Evolutionary conservation across 1,140 invertebrate species (phyloP), one percentile per base, ranked within the genome.

Genomic region (Drosophila bocki): DNA sequence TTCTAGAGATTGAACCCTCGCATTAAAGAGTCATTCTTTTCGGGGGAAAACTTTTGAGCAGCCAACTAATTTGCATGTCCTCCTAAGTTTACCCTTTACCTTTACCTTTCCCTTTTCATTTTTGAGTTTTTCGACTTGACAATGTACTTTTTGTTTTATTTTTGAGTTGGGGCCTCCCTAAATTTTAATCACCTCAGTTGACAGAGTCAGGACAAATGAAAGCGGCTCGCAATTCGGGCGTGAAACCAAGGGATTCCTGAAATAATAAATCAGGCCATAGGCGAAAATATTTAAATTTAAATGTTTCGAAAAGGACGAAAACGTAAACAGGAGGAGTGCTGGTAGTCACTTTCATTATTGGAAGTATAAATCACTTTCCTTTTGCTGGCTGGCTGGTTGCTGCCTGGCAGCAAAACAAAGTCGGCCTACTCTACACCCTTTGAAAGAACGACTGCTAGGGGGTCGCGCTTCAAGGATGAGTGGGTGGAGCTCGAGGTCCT

Each of bases 211-310:
- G 83, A 70, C 83, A 86, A 86, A 86, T 88, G 70, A 84, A 84
- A 75, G 78, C 68, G 84, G 72, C 67, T 68, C 61, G 80, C 79
- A 29, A 59, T 54, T 88, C 80, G 81, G 74, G 58, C 84, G 69
- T 88, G 63, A 87, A 86, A 88, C 84, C 58, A 56, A 45, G 50
- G 60, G 42, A 78, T 53, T 56, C 33, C 32, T 37, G 45, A 61
- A 64, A 80, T 56, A 85, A 90, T 90, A 88, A 88, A 88, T 90
- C 81, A 90, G 62, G 60, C 81, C 85, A 88, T 90, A 91, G 86
- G 88, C 70, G 75, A 87, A 84, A 90, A 90, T 90, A 90, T 90
- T 90, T 90, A 90, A 90, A 90, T 90, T 90, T 90, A 90, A 90
- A 90, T 90, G 86, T 85, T 90, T 70, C 64, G 67, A 78, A 78